Evolutionary conservation across 2,797 vertebrate genomes (phyloP).

Genomic region (Coregonus ussuriensis): DNA sequence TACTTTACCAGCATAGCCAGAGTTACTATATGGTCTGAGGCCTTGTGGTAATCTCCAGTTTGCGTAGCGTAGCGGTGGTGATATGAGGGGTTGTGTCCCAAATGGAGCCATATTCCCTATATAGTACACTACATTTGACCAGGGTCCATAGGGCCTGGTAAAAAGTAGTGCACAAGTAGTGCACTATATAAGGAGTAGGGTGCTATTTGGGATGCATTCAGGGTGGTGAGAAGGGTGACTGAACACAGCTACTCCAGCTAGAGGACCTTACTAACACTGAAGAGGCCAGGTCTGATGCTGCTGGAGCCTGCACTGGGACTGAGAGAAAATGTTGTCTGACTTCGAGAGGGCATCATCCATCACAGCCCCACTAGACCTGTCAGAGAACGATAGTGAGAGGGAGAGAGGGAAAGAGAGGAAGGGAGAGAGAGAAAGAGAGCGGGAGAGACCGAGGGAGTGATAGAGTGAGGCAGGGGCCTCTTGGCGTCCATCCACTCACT

Average conservation of each 20-base stretch:
- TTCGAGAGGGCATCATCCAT: conserved; percentile 77
- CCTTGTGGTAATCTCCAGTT: conserved; percentile 69
- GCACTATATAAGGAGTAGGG: no score
- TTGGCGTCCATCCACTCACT: conserved; percentile 52
- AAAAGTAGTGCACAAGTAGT: no score
- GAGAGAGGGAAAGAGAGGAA: conserved; percentile 53
- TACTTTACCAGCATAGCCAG: conserved; percentile 42
- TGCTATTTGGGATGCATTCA: no score
- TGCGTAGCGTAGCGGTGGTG: conserved; percentile 64
- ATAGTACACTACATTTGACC: conserved; percentile 49
- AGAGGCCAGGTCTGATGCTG: conserved; percentile 63
- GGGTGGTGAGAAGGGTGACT: conserved; percentile 71
- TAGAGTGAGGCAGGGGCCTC: conserved; percentile 44
- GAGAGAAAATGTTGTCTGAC: conserved; percentile 82
- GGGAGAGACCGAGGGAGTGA: neutral
- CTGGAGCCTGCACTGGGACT: conserved; percentile 72
- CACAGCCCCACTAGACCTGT: conserved; percentile 72
- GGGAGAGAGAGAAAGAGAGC: conserved; percentile 33
- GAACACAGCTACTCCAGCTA: conserved; percentile 64
- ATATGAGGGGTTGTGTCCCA: conserved; percentile 76
- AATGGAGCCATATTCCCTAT: conserved; percentile 71
- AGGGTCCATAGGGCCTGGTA: no score
- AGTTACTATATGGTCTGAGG: conserved; percentile 54
- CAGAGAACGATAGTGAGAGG: conserved; percentile 72
- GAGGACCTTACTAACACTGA: conserved; percentile 14